A percentile compares a stretch with the other conserved stretches of the same genome.
Conservation (phyloP, 2,797 vertebrate species). For the Pelobates cultripes region DNA sequence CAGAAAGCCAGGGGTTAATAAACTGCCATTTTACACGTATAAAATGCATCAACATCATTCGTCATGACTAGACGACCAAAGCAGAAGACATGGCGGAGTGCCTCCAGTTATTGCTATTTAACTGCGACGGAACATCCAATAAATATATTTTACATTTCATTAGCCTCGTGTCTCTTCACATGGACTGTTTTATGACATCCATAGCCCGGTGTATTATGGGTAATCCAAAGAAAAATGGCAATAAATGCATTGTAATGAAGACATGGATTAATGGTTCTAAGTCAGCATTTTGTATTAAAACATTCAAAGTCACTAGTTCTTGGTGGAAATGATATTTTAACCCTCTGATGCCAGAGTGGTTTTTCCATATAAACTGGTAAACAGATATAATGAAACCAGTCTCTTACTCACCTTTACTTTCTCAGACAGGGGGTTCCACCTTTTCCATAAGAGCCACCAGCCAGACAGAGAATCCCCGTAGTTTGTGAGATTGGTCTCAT, state of each 20-base stretch:
- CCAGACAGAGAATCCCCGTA: slow-evolving; percentile 89
- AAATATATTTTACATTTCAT: not conserved
- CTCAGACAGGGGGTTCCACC: slow-evolving; percentile 86
- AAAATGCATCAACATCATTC: no score
- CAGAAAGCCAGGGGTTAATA: not conserved
- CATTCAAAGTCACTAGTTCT: no score
- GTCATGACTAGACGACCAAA: no score
- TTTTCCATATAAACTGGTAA: no score
- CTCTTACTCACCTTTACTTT: slow-evolving; percentile 82
- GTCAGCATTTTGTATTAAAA: no score
- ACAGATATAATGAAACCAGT: no score
- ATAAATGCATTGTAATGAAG: not conserved
- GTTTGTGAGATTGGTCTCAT: slow-evolving; percentile 91
- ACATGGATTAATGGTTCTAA: no score
- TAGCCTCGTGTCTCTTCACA: not conserved
- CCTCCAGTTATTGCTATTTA: not conserved
- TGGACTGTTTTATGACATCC: not conserved
- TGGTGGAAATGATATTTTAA: no score
- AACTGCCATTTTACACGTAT: no score
- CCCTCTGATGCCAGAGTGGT: no score
- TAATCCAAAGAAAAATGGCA: not conserved
- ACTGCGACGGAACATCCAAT: not conserved
- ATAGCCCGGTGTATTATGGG: not conserved
- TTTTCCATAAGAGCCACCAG: slow-evolving; percentile 96
- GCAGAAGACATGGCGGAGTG: no score